phyloP scores from a whole-genome alignment of 2,113 vertebrate genomes.

The Trichomycterus rosablanca region DNA sequence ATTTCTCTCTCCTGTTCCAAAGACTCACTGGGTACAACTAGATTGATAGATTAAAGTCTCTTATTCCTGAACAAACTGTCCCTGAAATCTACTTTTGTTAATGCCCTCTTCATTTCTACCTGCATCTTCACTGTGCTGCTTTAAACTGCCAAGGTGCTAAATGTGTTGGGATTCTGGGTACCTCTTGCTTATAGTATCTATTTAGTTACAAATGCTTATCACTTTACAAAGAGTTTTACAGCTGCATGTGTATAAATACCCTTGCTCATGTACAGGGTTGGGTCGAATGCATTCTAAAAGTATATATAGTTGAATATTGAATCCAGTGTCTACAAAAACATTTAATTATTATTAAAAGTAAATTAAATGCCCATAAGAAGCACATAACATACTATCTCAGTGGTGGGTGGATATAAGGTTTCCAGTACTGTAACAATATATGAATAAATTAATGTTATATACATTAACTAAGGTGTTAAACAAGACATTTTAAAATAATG shows the following conservation, averaged over 20 bases:
- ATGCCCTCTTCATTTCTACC: background rate
- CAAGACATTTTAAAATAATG: too few relatives aligned
- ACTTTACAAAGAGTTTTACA: background rate
- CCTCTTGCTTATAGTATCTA: background rate
- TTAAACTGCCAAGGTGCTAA: background rate
- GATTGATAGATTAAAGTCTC: slow-evolving; percentile 19
- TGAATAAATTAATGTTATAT: too few relatives aligned
- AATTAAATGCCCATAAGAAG: background rate
- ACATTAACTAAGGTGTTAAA: too few relatives aligned
- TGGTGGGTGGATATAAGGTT: too few relatives aligned
- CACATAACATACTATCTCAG: too few relatives aligned
- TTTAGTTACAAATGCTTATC: background rate
- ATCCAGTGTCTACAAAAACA: too few relatives aligned
- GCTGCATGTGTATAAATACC: background rate
- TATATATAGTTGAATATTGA: too few relatives aligned
- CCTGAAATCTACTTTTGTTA: slow-evolving; percentile 13
- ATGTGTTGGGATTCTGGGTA: background rate
- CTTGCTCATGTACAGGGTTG: too few relatives aligned
- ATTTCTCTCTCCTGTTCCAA: slow-evolving; percentile 4
- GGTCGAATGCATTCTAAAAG: too few relatives aligned
- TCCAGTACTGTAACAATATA: too few relatives aligned
- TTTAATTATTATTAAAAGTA: too few relatives aligned
- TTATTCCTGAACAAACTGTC: slow-evolving; percentile 1
- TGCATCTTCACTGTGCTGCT: slow-evolving; percentile 3
- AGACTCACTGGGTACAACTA: background rate